A percentile compares a stretch with the other conserved stretches of the same genome.
phyloP scores from a whole-genome alignment of 2,888 invertebrate genomes.

The Rhodophaea formosa region DNA sequence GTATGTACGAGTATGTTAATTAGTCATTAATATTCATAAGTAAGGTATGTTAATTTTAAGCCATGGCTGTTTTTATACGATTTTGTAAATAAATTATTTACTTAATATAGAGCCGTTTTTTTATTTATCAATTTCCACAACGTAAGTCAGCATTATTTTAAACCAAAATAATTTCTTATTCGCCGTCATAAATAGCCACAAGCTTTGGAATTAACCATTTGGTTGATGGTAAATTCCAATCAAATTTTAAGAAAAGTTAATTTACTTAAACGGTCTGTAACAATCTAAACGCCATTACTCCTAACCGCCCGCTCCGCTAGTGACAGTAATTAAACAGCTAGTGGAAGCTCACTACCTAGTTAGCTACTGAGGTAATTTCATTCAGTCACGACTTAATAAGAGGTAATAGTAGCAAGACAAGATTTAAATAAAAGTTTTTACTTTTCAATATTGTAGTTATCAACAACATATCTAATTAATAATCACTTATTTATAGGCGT shows the following conservation, averaged over 20 bases:
- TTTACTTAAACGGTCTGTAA: neutral
- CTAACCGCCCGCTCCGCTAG: neutral
- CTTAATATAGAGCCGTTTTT: neutral
- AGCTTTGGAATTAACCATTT: too few species aligned
- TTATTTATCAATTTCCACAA: neutral
- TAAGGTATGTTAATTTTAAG: slow-evolving; percentile 35
- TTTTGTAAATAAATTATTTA: slow-evolving; percentile 14
- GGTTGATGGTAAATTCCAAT: neutral
- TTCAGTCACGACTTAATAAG: neutral
- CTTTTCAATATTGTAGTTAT: neutral
- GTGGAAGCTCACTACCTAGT: slow-evolving; percentile 3
- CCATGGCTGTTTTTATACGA: slow-evolving; percentile 32
- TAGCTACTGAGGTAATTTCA: slow-evolving; percentile 2
- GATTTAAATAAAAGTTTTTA: neutral
- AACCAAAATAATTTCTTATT: neutral
- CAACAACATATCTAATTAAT: too few species aligned
- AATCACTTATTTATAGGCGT: too few species aligned
- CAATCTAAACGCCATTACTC: neutral
- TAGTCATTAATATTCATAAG: too few species aligned
- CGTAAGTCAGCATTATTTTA: neutral
- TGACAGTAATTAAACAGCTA: neutral
- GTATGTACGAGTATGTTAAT: slow-evolving; percentile 5
- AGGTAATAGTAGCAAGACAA: neutral
- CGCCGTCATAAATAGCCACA: too few species aligned
- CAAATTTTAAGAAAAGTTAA: neutral